Conservation (phyloP, 37 sponge, comb jelly and placozoan genomes). For the Halichondria panicea region DNA sequence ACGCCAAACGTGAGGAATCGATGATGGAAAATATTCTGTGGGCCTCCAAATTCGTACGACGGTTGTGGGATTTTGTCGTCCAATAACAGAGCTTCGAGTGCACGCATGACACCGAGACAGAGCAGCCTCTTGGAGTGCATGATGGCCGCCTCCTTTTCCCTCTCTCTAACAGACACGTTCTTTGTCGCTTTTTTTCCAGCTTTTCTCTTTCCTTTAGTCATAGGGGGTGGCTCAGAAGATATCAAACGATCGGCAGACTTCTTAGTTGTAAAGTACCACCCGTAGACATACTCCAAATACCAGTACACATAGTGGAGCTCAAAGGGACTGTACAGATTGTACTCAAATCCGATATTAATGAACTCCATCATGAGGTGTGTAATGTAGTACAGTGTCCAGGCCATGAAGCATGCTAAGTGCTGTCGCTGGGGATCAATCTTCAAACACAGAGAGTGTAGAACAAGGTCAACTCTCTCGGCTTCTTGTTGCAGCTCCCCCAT, state of each 20-base stretch:
- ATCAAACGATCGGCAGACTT: slow-evolving; percentile 67
- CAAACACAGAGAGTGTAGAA: slow-evolving; percentile 38
- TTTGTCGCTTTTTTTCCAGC: slow-evolving; percentile 59
- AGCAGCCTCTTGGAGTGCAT: slow-evolving; percentile 52
- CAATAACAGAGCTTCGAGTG: slow-evolving; percentile 63
- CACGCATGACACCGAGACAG: slow-evolving; percentile 73
- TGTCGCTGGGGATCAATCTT: slow-evolving; percentile 65
- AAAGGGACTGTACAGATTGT: slow-evolving; percentile 82
- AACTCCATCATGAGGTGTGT: slow-evolving; percentile 83
- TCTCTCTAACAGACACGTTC: slow-evolving; percentile 51
- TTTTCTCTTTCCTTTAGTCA: slow-evolving; percentile 55
- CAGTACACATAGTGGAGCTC: slow-evolving; percentile 93
- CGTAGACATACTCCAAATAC: slow-evolving; percentile 93
- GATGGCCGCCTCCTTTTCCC: slow-evolving; percentile 56
- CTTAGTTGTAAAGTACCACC: slow-evolving; percentile 72
- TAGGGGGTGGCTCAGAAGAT: slow-evolving; percentile 1
- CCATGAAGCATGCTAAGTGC: slow-evolving; percentile 60
- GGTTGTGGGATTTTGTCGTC: slow-evolving; percentile 54
- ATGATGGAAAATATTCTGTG: slow-evolving; percentile 65
- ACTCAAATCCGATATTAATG: slow-evolving; percentile 86
- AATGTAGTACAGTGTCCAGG: slow-evolving; percentile 77
- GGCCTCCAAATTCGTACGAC: slow-evolving; percentile 49
- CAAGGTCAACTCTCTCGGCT: slow-evolving; percentile 62
- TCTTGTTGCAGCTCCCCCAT: slow-evolving; percentile 75
- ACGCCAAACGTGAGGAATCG: slow-evolving; percentile 75